These are phyloP conservation scores for Theocolax elegans DNA, from an alignment of 1,140 invertebrate species.

Conservation along the genomic window DNA sequence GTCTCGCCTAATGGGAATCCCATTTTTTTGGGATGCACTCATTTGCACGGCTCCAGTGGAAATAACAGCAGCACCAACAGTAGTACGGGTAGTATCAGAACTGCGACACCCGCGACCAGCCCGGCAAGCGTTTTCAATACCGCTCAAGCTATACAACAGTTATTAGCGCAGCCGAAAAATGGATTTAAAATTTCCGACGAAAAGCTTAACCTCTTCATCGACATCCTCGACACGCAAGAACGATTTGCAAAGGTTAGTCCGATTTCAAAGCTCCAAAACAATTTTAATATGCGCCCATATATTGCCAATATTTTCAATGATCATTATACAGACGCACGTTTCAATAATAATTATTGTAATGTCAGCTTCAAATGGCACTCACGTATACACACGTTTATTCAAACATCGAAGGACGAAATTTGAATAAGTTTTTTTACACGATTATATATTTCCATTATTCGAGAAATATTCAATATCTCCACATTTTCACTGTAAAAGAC, in stretches of 20 bases:
- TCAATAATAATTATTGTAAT: too few relatives aligned
- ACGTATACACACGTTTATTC: too few relatives aligned
- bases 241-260: constrained; percentile 80
- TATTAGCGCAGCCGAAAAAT: constrained; percentile 75
- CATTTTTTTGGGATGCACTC: constrained; percentile 67
- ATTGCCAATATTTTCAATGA: too few relatives aligned
- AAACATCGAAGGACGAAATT: too few relatives aligned
- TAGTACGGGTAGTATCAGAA: constrained; percentile 48
- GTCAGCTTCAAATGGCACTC: too few relatives aligned
- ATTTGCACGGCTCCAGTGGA: constrained; percentile 56
- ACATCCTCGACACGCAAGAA: constrained; percentile 83
- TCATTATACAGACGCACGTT: too few relatives aligned
- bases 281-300: too few relatives aligned
- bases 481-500: too few relatives aligned
- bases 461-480: too few relatives aligned
- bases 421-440: too few relatives aligned
- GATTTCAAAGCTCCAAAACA: too few relatives aligned
- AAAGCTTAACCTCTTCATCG: constrained; percentile 80
- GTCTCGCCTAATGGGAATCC: constrained; percentile 65
- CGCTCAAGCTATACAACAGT: constrained; percentile 74
- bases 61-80: constrained; percentile 40
- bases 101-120: constrained; percentile 63
- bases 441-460: too few relatives aligned
- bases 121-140: constrained; percentile 53
- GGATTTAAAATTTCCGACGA: constrained; percentile 81